A percentile compares a stretch with the other conserved stretches of the same genome.
phyloP scores from a whole-genome alignment of 2,888 invertebrate species.

The Idaea straminata region DNA sequence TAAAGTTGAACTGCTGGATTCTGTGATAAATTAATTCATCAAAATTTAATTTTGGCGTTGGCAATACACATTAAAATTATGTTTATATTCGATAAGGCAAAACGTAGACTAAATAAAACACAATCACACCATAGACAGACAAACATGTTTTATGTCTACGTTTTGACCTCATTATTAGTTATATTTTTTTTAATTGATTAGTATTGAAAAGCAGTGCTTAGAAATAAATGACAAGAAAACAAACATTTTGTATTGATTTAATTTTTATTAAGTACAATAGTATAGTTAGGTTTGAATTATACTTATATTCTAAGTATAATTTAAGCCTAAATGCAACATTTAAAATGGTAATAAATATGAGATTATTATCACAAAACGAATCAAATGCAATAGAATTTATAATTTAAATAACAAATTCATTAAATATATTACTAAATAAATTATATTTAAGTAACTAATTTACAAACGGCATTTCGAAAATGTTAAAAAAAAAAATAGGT shows the following conservation, averaged over 20 bases:
- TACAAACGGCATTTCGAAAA: background rate
- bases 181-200: constrained; percentile 55
- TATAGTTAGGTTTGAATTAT: background rate
- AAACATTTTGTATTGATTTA: background rate
- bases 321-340: background rate
- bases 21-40: constrained; percentile 63
- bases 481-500: too few relatives aligned
- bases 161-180: constrained; percentile 69
- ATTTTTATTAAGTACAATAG: background rate
- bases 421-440: background rate
- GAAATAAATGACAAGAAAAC: constrained; percentile 61
- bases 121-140: background rate
- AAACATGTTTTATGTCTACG: constrained; percentile 18
- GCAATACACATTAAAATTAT: constrained; percentile 22
- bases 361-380: background rate
- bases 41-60: constrained; percentile 56
- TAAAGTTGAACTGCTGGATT: constrained; percentile 34
- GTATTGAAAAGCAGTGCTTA: constrained; percentile 70
- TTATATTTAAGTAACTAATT: background rate
- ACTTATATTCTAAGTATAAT: background rate
- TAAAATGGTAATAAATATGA: background rate
- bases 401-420: background rate
- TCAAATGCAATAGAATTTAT: background rate
- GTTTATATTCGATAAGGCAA: background rate
- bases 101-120: background rate